Evolutionary conservation across 2,797 vertebrate species (phyloP).

Genomic region (Eurystomus glaucurus): DNA sequence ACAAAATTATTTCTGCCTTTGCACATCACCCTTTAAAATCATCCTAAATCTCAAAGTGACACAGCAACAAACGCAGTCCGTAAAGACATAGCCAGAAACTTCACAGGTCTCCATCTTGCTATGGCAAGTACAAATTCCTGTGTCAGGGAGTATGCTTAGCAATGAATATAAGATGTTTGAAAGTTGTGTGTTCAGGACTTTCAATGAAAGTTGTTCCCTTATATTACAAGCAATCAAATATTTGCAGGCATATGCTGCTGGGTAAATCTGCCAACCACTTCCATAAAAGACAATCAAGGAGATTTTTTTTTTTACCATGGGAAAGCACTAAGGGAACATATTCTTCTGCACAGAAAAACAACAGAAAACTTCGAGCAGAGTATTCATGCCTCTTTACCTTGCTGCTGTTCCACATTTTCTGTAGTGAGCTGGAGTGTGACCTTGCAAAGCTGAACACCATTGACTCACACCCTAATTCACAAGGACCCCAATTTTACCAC

Average conservation of each 20-base stretch:
- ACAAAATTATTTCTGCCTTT: neutral
- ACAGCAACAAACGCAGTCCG: neutral
- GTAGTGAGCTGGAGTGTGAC: neutral
- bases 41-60: neutral
- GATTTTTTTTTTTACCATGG: constrained; percentile 35
- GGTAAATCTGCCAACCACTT: neutral
- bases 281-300: neutral
- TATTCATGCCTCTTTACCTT: neutral
- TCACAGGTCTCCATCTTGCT: neutral
- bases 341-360: neutral
- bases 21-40: neutral
- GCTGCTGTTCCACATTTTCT: neutral
- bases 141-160: neutral
- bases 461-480: neutral
- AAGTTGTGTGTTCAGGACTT: neutral
- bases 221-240: neutral
- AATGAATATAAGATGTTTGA: neutral
- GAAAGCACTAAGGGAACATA: neutral
- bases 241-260: neutral
- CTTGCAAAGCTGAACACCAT: neutral
- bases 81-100: neutral
- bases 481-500: neutral
- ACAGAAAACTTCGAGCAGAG: neutral
- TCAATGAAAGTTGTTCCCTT: neutral
- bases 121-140: neutral